These are phyloP conservation scores for Lerista edwardsae DNA, from an alignment of 2,797 vertebrate genomes.

Conservation along the genomic window DNA sequence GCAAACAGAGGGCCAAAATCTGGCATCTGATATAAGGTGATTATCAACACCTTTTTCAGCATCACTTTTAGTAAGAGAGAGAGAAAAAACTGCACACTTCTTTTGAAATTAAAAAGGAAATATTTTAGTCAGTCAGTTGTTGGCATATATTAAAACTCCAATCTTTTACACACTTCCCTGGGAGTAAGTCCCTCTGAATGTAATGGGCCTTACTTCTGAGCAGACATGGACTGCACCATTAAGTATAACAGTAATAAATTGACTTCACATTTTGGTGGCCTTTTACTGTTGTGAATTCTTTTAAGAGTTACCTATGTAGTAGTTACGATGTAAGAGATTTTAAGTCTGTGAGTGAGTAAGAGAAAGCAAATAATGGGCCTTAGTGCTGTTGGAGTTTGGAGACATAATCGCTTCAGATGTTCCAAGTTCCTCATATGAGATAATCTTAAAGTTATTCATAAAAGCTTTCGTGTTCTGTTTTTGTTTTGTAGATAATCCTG, in stretches of 20 bases:
- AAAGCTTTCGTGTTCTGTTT: background rate
- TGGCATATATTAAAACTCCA: too few relatives aligned
- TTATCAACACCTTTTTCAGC: background rate
- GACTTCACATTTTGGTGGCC: background rate
- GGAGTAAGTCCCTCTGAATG: too few relatives aligned
- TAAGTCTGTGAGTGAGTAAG: background rate
- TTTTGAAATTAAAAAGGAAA: background rate
- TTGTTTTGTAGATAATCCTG: background rate
- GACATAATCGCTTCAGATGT: background rate
- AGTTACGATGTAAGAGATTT: background rate
- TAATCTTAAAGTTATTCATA: background rate
- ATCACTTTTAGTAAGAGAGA: background rate
- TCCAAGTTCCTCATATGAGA: background rate
- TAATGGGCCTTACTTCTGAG: too few relatives aligned
- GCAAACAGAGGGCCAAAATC: constrained; percentile 5
- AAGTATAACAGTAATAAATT: background rate
- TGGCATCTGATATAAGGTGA: background rate
- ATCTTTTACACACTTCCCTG: too few relatives aligned
- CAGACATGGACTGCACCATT: background rate
- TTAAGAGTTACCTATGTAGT: background rate
- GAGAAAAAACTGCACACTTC: too few relatives aligned
- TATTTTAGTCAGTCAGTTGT: background rate
- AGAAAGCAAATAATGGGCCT: background rate
- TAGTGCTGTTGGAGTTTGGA: background rate
- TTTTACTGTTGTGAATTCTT: background rate